Percentiles rank a stretch among this genome's conserved stretches.
Evolutionary conservation across 1,140 invertebrate genomes (phyloP).

Genomic region (Asbolus verrucosus): DNA sequence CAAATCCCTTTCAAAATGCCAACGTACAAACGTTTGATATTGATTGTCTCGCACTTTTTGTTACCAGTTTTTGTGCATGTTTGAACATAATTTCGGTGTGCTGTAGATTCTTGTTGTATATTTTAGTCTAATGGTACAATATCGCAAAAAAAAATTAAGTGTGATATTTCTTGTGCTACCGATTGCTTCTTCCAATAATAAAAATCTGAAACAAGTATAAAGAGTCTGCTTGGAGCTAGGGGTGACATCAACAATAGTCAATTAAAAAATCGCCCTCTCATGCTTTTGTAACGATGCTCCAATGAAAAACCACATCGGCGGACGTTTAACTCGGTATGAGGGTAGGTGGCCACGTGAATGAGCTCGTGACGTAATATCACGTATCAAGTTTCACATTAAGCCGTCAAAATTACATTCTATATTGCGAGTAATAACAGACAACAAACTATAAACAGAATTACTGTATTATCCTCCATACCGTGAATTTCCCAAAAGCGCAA

Average conservation of each 20-base stretch:
- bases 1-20: too few species aligned
- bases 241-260: slow-evolving; percentile 45
- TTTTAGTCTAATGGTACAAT: too few species aligned
- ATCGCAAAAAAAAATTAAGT: too few species aligned
- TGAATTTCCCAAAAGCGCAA: slow-evolving; percentile 42
- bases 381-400: slow-evolving; percentile 23
- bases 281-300: slow-evolving; percentile 38
- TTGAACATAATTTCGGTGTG: too few species aligned
- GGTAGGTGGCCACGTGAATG: slow-evolving; percentile 33
- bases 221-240: background rate
- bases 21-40: too few species aligned
- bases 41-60: too few species aligned
- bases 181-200: too few species aligned
- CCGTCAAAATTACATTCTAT: background rate
- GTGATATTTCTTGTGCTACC: too few species aligned
- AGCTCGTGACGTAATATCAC: slow-evolving; percentile 25
- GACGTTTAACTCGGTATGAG: slow-evolving; percentile 24
- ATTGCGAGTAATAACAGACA: background rate
- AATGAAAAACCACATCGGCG: slow-evolving; percentile 25
- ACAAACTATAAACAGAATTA: slow-evolving; percentile 15
- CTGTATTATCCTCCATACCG: slow-evolving; percentile 5
- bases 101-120: too few species aligned
- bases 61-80: too few species aligned
- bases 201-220: too few species aligned
- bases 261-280: slow-evolving; percentile 48